A percentile compares a stretch with the other conserved stretches of the same genome.
phyloP scores from a whole-genome alignment of 2,113 vertebrate genomes.

The Artemisiospiza belli region DNA sequence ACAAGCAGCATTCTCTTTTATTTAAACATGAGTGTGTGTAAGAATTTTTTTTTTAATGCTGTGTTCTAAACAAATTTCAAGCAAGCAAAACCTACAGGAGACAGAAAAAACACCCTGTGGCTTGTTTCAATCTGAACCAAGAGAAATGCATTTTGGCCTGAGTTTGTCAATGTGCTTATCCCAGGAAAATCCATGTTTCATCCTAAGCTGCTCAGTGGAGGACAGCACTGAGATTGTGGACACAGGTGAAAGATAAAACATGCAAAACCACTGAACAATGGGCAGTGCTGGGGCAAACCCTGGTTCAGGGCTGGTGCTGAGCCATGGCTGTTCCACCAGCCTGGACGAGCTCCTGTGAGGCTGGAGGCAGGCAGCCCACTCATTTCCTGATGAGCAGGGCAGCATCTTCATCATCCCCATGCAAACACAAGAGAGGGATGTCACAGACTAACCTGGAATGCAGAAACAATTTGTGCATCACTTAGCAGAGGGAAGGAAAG shows the following conservation, averaged over 20 bases:
- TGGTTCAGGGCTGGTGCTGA: background rate
- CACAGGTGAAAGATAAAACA: background rate
- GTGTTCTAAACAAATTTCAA: background rate
- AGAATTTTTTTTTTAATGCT: background rate
- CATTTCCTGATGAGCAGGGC: background rate
- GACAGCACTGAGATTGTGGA: background rate
- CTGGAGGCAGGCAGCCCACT: background rate
- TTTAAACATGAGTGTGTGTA: background rate
- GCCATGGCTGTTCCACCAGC: background rate
- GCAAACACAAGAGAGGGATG: background rate
- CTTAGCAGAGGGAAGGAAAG: background rate
- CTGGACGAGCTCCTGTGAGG: background rate
- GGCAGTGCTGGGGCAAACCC: background rate
- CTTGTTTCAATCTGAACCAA: background rate
- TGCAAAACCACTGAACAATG: background rate
- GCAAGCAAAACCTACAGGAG: background rate
- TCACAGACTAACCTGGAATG: background rate
- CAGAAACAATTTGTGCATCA: background rate
- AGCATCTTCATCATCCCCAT: background rate
- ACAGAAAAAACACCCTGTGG: background rate
- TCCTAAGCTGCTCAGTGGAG: background rate
- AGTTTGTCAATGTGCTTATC: background rate
- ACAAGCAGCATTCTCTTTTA: background rate
- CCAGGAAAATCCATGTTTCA: background rate
- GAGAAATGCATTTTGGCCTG: background rate